A percentile compares a stretch with the other conserved stretches of the same genome.
phyloP scores from a whole-genome alignment of 2,113 vertebrate species.

The Prochilodus magdalenae region DNA sequence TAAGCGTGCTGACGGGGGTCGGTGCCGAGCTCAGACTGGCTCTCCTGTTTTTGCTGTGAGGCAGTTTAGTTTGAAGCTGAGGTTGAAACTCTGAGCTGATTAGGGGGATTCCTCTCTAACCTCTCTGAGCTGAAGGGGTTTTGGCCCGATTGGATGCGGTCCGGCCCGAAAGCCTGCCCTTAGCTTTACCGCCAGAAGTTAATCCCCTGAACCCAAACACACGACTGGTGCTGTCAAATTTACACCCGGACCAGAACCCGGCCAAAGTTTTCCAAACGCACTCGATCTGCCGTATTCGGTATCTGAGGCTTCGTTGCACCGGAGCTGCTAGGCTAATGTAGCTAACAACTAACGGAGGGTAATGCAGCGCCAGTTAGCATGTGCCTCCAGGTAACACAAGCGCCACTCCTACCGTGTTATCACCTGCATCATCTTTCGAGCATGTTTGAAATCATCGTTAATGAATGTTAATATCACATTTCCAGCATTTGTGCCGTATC shows the following conservation, averaged over 20 bases:
- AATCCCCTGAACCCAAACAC: slow-evolving; percentile 19
- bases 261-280: no score
- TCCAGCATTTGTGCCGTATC: no score
- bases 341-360: no score
- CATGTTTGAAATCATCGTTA: no score
- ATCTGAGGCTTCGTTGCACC: no score
- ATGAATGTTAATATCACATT: no score
- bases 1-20: neutral
- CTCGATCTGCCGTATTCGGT: no score
- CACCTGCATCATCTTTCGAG: no score
- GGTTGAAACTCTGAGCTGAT: slow-evolving; percentile 24
- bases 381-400: no score
- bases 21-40: neutral
- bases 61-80: neutral
- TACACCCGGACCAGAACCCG: neutral
- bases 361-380: no score
- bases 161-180: slow-evolving; percentile 13
- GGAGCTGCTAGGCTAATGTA: no score
- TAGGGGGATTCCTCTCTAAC: slow-evolving; percentile 16
- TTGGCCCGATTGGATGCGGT: neutral
- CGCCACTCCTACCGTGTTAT: no score
- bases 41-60: neutral
- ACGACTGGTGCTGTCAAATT: neutral
- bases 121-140: neutral
- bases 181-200: slow-evolving; percentile 1